phyloP scores from a whole-genome alignment of 1,140 invertebrate genomes.

The Grapholita molesta region DNA sequence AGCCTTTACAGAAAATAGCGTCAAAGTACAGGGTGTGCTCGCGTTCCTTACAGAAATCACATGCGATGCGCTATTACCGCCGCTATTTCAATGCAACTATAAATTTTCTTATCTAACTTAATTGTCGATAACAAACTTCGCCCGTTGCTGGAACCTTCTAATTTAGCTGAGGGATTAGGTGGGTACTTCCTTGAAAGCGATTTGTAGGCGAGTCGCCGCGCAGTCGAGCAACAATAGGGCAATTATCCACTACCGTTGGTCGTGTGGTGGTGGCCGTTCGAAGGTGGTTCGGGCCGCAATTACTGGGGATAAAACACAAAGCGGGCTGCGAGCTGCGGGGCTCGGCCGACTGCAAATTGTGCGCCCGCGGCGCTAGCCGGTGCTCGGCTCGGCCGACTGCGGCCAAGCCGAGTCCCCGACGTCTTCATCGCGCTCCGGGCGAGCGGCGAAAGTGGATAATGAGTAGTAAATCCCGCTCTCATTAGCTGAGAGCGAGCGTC shows the following conservation, averaged over 20 bases:
- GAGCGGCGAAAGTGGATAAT: constrained; percentile 69
- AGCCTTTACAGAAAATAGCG: constrained; percentile 28
- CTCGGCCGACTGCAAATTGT: constrained; percentile 59
- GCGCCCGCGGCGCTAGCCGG: constrained; percentile 42
- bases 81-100: constrained; percentile 42
- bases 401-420: constrained; percentile 43
- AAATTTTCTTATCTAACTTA: constrained; percentile 56
- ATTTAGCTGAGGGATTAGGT: constrained; percentile 39
- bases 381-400: not conserved
- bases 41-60: constrained; percentile 32
- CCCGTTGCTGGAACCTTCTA: constrained; percentile 42
- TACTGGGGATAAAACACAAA: constrained; percentile 68
- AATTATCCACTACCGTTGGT: constrained; percentile 61
- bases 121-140: constrained; percentile 56
- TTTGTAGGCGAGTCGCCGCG: constrained; percentile 42
- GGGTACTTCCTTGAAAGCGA: constrained; percentile 39
- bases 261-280: constrained; percentile 46
- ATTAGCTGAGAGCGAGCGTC: constrained; percentile 67
- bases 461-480: constrained; percentile 67
- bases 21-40: constrained; percentile 34
- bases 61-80: constrained; percentile 36
- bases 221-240: constrained; percentile 57
- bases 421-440: constrained; percentile 66
- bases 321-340: constrained; percentile 44
- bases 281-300: constrained; percentile 52